Base-by-base conservation (phyloP, 1,140 invertebrate genomes). In the Helicorthomorpha holstii region DNA sequence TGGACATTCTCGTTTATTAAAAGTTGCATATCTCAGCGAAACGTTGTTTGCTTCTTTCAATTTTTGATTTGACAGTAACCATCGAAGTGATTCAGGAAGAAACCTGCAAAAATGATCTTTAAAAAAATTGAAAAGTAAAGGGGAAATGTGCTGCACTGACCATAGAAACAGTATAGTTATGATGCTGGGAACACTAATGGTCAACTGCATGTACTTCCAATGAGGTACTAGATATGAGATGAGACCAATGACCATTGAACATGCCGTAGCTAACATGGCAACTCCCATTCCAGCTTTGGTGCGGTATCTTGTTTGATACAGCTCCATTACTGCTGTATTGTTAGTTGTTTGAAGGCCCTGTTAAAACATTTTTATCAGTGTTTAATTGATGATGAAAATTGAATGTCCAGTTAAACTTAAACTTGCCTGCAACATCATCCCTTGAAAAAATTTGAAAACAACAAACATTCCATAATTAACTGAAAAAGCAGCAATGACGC, bases 141-240 rank as follows among this genome's bases (percentile, higher is more conserved):
- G 21, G 44, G 7, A 10, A 12, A 46, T 25, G 25, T 10, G 38
- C 19, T 41, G 38, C 54, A 14, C 66, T 64, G 57, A 72, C 71
- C 69, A 73, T 22, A 64, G 61, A 52, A 64, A 66, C 0, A 66
- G 48, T 19, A 72, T 46, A 16, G 64, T 65, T 1, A 69, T 56
- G n/a, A 71, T 49, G 45, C 69, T 69, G 1, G 69, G 70, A 21
- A 71, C 54, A 16, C 66, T 64, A 4, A 73, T 63, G 16, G 67
- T 57, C 23, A 74, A 49, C 53, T 73, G 64, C 4, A 73, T 61
- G 47, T 66, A 63, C n/a, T 66, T 60, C 73, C 73, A 74, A 54
- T 72, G 60, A 27, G 63, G 59, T 1, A 74, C 56, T 3, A 68
- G 57, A 57, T 66, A 70, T n/a, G 65, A 64, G 47, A 68, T 52